Percentiles rank a stretch among this genome's conserved stretches.
These are phyloP conservation scores for Struthidea cinerea DNA, from an alignment of 2,113 vertebrate genomes.

Conservation along the genomic window DNA sequence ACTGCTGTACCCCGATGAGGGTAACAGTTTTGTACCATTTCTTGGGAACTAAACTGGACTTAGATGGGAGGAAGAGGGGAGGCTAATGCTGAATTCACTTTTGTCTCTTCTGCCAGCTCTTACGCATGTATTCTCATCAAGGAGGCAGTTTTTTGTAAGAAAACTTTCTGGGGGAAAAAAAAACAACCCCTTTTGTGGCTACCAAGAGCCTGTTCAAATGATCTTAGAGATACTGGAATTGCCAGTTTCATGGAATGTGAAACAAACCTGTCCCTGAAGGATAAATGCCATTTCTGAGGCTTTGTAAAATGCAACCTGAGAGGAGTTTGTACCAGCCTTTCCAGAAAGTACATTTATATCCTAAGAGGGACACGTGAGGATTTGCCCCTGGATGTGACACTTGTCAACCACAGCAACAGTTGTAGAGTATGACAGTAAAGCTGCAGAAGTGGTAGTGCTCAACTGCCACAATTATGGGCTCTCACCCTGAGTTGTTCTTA, in stretches of 20 bases:
- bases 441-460: neutral
- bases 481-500: neutral
- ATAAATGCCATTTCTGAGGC: neutral
- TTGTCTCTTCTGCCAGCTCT: neutral
- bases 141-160: neutral
- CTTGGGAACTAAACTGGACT: neutral
- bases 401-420: neutral
- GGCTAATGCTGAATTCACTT: neutral
- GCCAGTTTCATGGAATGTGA: neutral
- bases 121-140: neutral
- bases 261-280: neutral
- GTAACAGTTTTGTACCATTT: neutral
- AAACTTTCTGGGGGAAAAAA: neutral
- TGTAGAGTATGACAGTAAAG: neutral
- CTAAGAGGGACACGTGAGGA: fast-evolving
- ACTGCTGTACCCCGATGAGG: neutral
- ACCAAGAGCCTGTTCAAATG: neutral
- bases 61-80: neutral
- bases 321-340: neutral
- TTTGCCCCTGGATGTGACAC: neutral
- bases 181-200: neutral
- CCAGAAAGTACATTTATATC: neutral
- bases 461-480: neutral
- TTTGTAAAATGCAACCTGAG: neutral
- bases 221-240: neutral